A percentile compares a stretch with the other conserved stretches of the same genome.
Conservation (phyloP, 37 sponge, comb jelly and placozoan species). For the Amphimedon queenslandica region DNA sequence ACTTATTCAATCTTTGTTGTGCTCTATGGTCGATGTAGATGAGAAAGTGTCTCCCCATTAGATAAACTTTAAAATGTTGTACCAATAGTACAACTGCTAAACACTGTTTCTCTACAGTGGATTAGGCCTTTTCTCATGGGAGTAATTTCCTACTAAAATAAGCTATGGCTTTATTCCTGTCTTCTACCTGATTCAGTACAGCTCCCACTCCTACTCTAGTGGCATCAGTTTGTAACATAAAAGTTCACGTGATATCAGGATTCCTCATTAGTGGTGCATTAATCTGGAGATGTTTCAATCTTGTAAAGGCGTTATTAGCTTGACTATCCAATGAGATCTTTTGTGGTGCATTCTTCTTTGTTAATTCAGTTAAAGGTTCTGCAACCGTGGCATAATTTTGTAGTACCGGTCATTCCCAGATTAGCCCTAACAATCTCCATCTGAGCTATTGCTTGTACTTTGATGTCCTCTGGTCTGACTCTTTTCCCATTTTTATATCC, state of each 20-base stretch:
- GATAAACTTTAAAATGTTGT: conserved; percentile 16
- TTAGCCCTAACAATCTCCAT: conserved; percentile 17
- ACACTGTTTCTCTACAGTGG: conserved; percentile 22
- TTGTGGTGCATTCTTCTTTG: conserved; percentile 10
- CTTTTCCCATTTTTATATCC: conserved; percentile 22
- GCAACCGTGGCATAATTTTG: conserved; percentile 16
- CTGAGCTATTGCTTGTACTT: conserved; percentile 17
- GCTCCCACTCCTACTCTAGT: conserved; percentile 28
- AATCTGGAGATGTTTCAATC: not conserved
- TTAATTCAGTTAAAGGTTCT: conserved; percentile 14
- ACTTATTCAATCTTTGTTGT: not conserved
- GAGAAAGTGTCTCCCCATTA: not conserved
- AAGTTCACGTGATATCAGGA: conserved; percentile 1
- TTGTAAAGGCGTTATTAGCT: not conserved
- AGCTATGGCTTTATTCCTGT: conserved; percentile 16
- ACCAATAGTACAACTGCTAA: conserved; percentile 10
- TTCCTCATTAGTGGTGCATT: conserved; percentile 8
- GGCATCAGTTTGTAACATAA: conserved; percentile 27
- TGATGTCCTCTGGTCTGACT: conserved; percentile 14
- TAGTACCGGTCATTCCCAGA: conserved; percentile 27
- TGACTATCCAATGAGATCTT: no score
- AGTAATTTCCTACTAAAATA: conserved; percentile 18
- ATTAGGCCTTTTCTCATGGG: conserved; percentile 10
- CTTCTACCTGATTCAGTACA: conserved; percentile 18
- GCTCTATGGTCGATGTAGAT: conserved; percentile 13